Evolutionary conservation across 2,113 vertebrate genomes (phyloP), one percentile per base, ranked within the genome.

Genomic region (Leptodactylus fuscus): DNA sequence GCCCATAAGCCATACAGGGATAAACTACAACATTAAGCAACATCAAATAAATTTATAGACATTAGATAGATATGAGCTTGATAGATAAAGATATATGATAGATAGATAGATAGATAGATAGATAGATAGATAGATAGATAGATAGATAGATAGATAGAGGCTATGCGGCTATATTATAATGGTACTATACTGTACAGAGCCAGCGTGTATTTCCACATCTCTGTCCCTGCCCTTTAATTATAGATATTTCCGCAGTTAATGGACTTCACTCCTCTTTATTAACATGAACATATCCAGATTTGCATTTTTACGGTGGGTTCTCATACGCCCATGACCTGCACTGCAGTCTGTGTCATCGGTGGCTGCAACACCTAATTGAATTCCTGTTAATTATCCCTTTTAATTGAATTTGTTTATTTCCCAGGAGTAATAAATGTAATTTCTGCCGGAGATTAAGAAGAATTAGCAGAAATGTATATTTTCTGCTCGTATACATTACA

Each of bases 341-440:
- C 58, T 62, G 10, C 58, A 1, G 58, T 29, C 24, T 3, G 9
- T 5, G 58, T 24, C 58, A 29, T 62, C 11, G 11, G 9, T n/a
- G 10, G 13, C 11, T 11, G 15, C 2, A 2, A 34, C 15, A 18
- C 13, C 46, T 51, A 76, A 76, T 48, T 51, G n/a, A 53, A 76
- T 76, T 76, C 27, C 51, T 76, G 48, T 32, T 27, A 51, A 76
- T 76, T 46, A 20, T 9, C 48, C 46, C 48, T 20, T 75, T 48
- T 76, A 29, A 51, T 76, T 76, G 32, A 76, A 76, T 76, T 9
- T 75, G 44, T 27, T 49, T 51, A 51, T 76, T 76, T 53, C 48
- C 74, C 74, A 51, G 27, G 74, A 49, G 74, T 76, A 76, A 53
- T 53, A 49, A 75, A 16, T 75, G 27, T 75, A 29, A 76, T 51